Conservation (phyloP, 1,140 invertebrate genomes). For the Diploscapter pachys region DNA sequence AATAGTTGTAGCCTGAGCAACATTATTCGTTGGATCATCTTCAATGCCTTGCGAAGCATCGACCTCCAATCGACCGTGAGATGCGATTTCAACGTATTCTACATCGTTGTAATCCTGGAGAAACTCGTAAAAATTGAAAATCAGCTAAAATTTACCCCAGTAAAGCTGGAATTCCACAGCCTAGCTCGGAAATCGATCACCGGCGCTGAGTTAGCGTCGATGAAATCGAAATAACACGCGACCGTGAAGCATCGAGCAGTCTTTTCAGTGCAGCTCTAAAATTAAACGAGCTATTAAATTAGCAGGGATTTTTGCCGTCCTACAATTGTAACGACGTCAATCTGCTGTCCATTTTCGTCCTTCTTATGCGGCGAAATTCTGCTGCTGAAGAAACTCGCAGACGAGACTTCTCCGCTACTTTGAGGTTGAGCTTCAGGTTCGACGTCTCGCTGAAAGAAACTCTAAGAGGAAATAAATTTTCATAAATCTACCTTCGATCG, state of each 20-base stretch:
- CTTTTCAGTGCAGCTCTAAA: conserved; percentile 25
- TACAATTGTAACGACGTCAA: conserved; percentile 23
- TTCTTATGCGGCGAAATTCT: conserved; percentile 7
- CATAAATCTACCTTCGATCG: not conserved
- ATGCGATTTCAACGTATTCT: conserved; percentile 27
- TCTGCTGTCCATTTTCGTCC: conserved; percentile 7
- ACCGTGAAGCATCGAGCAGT: conserved; percentile 32
- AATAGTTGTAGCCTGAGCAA: conserved; percentile 2
- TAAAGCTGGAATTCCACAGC: conserved; percentile 31
- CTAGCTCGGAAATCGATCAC: conserved; percentile 33
- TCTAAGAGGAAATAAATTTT: too few species aligned
- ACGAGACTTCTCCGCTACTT: not conserved
- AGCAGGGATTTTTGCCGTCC: not conserved
- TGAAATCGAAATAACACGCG: conserved; percentile 28
- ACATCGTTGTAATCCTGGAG: conserved; percentile 28
- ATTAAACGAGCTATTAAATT: not conserved
- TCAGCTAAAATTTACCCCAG: conserved; percentile 14
- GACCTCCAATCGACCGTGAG: conserved; percentile 19
- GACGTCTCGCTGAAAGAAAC: too few species aligned
- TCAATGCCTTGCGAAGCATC: conserved; percentile 30
- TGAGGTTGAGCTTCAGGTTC: too few species aligned
- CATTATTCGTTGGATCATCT: conserved; percentile 30
- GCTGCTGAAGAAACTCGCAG: conserved; percentile 6
- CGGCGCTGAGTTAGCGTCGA: conserved; percentile 32
- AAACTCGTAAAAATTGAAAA: conserved; percentile 3